phyloP scores from a whole-genome alignment of 64 coral and sea anemone species.

The Montipora cactus region DNA sequence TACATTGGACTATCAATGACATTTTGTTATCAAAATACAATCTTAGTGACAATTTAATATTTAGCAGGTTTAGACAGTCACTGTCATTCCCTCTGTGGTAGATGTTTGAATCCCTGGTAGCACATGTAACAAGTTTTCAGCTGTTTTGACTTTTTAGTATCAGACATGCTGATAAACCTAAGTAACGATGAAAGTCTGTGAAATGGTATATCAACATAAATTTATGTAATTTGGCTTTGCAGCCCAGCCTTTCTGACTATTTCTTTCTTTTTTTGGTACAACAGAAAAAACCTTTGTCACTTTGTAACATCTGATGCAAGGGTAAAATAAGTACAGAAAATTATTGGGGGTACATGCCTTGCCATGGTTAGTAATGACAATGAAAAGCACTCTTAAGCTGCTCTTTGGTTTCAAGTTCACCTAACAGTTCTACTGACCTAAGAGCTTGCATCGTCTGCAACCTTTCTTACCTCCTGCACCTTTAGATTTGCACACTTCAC shows the following conservation, averaged over 20 bases:
- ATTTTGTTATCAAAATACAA: conserved; percentile 11
- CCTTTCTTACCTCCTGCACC: conserved; percentile 44
- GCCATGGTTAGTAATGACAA: not conserved
- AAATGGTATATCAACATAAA: conserved; percentile 12
- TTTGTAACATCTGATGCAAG: too few species aligned
- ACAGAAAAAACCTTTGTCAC: not conserved
- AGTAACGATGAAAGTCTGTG: not conserved
- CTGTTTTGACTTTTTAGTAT: not conserved
- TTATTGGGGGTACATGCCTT: not conserved
- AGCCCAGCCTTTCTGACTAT: conserved; percentile 1
- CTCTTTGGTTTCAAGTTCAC: conserved; percentile 15
- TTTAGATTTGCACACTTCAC: conserved; percentile 49
- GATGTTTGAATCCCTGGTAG: conserved; percentile 11
- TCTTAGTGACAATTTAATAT: not conserved
- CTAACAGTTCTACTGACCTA: not conserved
- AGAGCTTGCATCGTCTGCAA: conserved; percentile 33
- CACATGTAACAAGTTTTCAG: not conserved
- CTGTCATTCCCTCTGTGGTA: not conserved
- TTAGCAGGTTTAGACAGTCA: too few species aligned
- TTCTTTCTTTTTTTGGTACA: conserved; percentile 7
- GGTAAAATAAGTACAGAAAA: not conserved
- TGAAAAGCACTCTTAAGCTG: not conserved
- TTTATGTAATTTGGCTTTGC: conserved; percentile 8
- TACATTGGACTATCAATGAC: not conserved
- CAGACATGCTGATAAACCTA: not conserved